These are phyloP conservation scores for Margarornis squamiger DNA, from an alignment of 2,797 vertebrate genomes.

Conservation along the genomic window DNA sequence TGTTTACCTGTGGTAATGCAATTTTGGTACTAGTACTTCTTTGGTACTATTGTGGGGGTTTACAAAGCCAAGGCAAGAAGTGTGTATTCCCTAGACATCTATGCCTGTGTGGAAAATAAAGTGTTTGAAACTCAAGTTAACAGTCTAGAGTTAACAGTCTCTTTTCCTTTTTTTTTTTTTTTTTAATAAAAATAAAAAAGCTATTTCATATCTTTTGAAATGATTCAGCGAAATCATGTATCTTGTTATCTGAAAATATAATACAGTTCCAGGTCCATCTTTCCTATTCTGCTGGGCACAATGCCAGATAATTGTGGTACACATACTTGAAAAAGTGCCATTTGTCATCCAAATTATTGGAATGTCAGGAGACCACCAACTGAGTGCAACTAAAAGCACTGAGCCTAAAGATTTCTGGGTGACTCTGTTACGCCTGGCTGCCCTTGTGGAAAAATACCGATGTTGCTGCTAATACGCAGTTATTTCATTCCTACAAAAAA, in stretches of 20 bases:
- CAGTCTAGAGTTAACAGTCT: neutral
- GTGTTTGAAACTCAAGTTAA: neutral
- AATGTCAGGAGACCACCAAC: neutral
- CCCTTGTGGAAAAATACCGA: neutral
- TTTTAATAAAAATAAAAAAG: too few relatives aligned
- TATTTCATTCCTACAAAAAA: neutral
- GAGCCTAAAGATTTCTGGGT: neutral
- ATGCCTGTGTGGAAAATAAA: neutral
- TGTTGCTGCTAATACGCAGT: neutral
- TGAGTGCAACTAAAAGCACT: neutral
- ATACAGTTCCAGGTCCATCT: neutral
- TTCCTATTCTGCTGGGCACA: neutral
- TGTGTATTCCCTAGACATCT: neutral
- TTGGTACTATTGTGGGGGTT: neutral
- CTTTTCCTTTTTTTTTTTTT: neutral
- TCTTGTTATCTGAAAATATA: neutral
- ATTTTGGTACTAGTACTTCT: neutral
- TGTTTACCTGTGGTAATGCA: neutral
- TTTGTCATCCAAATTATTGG: neutral
- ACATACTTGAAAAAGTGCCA: neutral
- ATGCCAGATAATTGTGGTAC: neutral
- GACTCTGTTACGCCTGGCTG: neutral
- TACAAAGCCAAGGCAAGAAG: neutral
- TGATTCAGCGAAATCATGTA: neutral
- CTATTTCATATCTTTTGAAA: neutral